phyloP scores from a whole-genome alignment of 1,140 invertebrate species.

The Diprion similis region DNA sequence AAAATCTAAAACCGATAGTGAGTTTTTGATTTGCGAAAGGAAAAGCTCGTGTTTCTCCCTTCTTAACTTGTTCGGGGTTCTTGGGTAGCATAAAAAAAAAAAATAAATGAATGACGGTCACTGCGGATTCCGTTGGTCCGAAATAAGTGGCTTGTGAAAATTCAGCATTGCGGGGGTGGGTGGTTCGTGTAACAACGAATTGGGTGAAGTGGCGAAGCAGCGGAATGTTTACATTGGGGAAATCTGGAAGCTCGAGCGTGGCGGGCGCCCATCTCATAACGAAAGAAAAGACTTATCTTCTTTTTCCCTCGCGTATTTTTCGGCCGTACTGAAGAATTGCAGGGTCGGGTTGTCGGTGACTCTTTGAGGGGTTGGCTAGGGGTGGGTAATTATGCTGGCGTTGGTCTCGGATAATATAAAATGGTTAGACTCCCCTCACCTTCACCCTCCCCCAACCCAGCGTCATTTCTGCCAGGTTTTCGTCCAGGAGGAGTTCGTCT shows the following conservation, averaged over 20 bases:
- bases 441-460: constrained; percentile 21
- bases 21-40: no score
- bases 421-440: constrained; percentile 36
- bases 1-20: no score
- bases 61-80: not conserved
- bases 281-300: constrained; percentile 17
- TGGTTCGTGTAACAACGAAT: constrained; percentile 20
- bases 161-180: constrained; percentile 10
- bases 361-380: constrained; percentile 9
- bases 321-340: constrained; percentile 18
- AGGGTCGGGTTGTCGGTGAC: constrained; percentile 33
- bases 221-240: constrained; percentile 49
- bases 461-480: not conserved
- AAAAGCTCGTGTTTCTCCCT: no score
- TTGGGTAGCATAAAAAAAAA: no score
- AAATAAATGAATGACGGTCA: not conserved
- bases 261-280: constrained; percentile 30
- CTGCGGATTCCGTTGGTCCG: not conserved
- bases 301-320: constrained; percentile 28
- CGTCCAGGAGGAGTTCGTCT: not conserved
- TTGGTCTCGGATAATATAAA: constrained; percentile 49
- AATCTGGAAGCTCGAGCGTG: constrained; percentile 34
- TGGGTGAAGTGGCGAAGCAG: constrained; percentile 10
- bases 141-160: constrained; percentile 6
- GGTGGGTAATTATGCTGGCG: constrained; percentile 46